phyloP scores from a whole-genome alignment of 2,888 invertebrate species.

The Ditylenchus weischeri region DNA sequence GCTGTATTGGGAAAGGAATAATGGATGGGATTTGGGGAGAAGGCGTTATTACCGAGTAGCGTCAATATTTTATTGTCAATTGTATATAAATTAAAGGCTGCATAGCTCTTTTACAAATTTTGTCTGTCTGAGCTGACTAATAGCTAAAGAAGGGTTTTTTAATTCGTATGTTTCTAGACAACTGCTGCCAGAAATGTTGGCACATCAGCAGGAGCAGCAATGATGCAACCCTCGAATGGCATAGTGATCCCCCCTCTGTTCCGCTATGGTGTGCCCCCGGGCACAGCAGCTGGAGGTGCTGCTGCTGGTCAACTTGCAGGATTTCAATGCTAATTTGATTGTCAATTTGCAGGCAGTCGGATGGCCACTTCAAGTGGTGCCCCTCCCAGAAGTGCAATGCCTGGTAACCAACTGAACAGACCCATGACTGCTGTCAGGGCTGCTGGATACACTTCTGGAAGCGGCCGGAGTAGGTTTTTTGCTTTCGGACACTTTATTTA shows the following conservation, averaged over 20 bases:
- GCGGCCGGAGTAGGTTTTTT: constrained; percentile 61
- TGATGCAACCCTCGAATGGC: constrained; percentile 1
- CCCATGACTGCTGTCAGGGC: constrained; percentile 96
- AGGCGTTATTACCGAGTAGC: no score
- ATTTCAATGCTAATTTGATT: no score
- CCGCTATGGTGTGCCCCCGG: constrained; percentile 11
- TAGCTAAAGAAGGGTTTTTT: no score
- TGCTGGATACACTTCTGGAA: constrained; percentile 84
- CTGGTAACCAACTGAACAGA: constrained; percentile 60
- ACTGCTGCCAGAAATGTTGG: constrained; percentile 1
- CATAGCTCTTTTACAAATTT: no score
- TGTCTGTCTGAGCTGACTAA: no score
- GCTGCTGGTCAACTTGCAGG: no score
- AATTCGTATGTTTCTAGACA: background rate
- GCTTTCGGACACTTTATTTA: constrained; percentile 16
- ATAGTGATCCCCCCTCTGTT: constrained; percentile 37
- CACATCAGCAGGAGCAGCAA: background rate
- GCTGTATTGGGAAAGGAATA: no score
- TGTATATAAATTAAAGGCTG: no score
- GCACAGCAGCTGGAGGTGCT: background rate
- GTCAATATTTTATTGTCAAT: no score
- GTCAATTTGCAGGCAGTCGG: constrained; percentile 25
- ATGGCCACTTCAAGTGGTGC: constrained; percentile 24
- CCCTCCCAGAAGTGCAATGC: constrained; percentile 18
- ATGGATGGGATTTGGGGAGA: no score